Evolutionary conservation across 2,888 invertebrate genomes (phyloP).

Genomic region (Agelastica alni): DNA sequence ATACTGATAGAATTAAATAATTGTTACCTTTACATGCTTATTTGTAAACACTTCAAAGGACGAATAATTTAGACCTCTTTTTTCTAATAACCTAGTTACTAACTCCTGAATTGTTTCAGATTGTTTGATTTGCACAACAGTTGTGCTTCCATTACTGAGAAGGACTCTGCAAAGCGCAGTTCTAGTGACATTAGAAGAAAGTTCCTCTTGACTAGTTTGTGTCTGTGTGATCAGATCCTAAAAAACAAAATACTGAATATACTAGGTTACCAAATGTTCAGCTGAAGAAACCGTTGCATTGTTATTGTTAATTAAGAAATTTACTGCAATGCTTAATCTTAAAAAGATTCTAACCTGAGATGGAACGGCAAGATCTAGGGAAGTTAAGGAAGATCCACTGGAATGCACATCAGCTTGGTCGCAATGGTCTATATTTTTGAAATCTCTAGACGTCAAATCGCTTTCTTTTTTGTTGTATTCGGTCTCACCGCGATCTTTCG

Average conservation of each 20-base stretch:
- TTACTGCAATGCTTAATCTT: neutral
- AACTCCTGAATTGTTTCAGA: slow-evolving; percentile 77
- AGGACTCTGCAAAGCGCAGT: slow-evolving; percentile 78
- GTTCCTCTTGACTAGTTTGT: slow-evolving; percentile 35
- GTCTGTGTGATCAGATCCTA: slow-evolving; percentile 42
- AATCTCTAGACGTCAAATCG: slow-evolving; percentile 21
- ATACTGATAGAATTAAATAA: neutral
- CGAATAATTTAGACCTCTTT: slow-evolving; percentile 77
- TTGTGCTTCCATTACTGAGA: slow-evolving; percentile 89
- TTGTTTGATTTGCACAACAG: slow-evolving; percentile 82
- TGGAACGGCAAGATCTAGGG: slow-evolving; percentile 62
- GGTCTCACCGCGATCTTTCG: slow-evolving; percentile 62
- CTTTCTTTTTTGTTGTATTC: slow-evolving; percentile 53
- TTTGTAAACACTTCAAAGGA: slow-evolving; percentile 81
- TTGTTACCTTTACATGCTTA: slow-evolving; percentile 54
- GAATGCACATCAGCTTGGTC: slow-evolving; percentile 58
- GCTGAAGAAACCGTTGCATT: no score
- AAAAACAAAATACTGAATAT: slow-evolving; percentile 25
- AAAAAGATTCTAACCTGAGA: slow-evolving; percentile 37
- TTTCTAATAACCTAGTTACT: slow-evolving; percentile 80
- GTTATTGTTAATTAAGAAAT: no score
- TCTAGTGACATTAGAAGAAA: slow-evolving; percentile 41
- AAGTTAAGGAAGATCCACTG: slow-evolving; percentile 65
- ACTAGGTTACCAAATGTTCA: no score
- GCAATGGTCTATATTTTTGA: slow-evolving; percentile 19